Conservation (phyloP, 2,113 vertebrate genomes). For the Probosciger aterrimus region DNA sequence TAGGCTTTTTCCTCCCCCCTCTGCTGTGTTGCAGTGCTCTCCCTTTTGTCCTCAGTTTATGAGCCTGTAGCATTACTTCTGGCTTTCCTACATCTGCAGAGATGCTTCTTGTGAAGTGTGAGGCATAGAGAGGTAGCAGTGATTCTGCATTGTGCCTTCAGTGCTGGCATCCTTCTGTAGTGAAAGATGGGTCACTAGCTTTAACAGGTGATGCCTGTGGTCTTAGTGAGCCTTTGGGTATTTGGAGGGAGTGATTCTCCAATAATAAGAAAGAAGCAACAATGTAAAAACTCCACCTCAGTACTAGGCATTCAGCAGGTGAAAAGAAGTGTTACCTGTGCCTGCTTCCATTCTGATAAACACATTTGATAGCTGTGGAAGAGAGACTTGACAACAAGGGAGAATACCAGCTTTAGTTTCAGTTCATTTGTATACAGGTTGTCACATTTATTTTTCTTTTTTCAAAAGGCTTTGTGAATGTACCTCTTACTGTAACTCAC, state of each 20-base stretch:
- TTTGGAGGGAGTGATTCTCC: background rate
- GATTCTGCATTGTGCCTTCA: background rate
- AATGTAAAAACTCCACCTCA: background rate
- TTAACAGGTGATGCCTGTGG: background rate
- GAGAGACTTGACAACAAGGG: background rate
- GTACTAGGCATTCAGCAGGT: background rate
- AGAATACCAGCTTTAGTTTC: background rate
- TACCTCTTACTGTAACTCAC: background rate
- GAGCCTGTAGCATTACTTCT: background rate
- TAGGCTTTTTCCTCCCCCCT: background rate
- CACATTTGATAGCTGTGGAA: background rate
- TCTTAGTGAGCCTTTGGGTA: background rate
- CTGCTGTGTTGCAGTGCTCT: background rate
- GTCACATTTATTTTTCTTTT: background rate
- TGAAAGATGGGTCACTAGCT: background rate
- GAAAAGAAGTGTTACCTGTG: background rate
- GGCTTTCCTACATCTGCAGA: background rate
- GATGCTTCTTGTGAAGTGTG: background rate
- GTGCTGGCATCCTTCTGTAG: background rate
- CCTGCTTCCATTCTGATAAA: background rate
- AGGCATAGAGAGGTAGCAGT: background rate
- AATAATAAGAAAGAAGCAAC: fast-evolving
- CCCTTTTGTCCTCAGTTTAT: background rate
- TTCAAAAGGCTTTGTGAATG: background rate
- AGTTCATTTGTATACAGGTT: background rate